Percentiles rank a stretch among this genome's conserved stretches.
phyloP scores from a whole-genome alignment of 2,888 invertebrate genomes.

The Chrysotoxum bicinctum region DNA sequence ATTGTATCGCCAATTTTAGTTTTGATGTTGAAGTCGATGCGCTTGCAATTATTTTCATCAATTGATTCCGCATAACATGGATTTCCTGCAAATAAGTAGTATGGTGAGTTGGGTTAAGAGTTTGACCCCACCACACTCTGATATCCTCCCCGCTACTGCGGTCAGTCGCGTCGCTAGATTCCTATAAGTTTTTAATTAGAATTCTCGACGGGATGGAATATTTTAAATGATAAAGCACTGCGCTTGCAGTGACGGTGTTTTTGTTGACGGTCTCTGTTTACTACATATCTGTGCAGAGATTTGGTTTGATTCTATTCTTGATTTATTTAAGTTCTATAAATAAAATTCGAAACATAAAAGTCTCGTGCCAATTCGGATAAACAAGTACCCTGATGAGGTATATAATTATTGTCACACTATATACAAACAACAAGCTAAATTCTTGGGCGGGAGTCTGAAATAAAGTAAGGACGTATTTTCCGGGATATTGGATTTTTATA shows the following conservation, averaged over 20 bases:
- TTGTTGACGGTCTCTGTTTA: neutral
- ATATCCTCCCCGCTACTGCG: neutral
- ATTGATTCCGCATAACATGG: slow-evolving; percentile 80
- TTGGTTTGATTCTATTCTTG: neutral
- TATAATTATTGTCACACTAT: slow-evolving; percentile 59
- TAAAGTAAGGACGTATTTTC: slow-evolving; percentile 21
- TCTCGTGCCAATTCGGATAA: slow-evolving; percentile 64
- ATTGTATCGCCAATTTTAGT: slow-evolving; percentile 13
- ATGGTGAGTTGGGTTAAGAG: slow-evolving; percentile 49
- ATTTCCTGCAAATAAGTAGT: slow-evolving; percentile 61
- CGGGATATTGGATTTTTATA: slow-evolving; percentile 11
- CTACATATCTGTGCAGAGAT: neutral
- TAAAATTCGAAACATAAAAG: slow-evolving; percentile 26
- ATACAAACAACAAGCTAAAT: slow-evolving; percentile 6
- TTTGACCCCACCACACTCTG: slow-evolving; percentile 21
- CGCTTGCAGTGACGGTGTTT: slow-evolving; percentile 6
- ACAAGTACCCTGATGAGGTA: slow-evolving; percentile 62
- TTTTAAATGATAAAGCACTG: slow-evolving; percentile 6
- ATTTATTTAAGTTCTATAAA: slow-evolving; percentile 32
- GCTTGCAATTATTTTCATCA: slow-evolving; percentile 76
- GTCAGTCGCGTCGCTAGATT: slow-evolving; percentile 17
- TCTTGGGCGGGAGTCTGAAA: slow-evolving; percentile 25
- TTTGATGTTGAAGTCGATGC: slow-evolving; percentile 75
- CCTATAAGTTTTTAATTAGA: slow-evolving; percentile 39
- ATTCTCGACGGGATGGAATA: neutral